phyloP scores from a whole-genome alignment of 1,140 invertebrate species.

The Drosophila ananassae region DNA sequence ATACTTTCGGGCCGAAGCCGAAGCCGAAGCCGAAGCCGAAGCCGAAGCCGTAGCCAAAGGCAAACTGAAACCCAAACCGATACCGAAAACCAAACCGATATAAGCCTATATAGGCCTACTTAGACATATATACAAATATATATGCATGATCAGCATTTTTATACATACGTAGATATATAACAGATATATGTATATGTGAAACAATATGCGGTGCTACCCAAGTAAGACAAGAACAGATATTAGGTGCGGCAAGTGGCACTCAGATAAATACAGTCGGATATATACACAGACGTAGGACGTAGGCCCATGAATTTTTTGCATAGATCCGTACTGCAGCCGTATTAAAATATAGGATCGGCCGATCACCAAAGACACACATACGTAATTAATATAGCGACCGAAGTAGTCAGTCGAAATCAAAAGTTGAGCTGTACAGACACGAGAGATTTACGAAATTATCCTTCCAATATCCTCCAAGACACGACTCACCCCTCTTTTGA shows the following conservation, averaged over 20 bases:
- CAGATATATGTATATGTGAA: constrained; percentile 41
- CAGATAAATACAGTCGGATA: constrained; percentile 12
- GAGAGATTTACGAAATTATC: constrained; percentile 39
- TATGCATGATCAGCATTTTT: constrained; percentile 57
- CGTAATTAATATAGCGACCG: constrained; percentile 62
- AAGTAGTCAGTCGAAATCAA: constrained; percentile 9
- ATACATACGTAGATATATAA: constrained; percentile 36
- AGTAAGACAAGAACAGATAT: constrained; percentile 36
- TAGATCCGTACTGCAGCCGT: constrained; percentile 33
- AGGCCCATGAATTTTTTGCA: constrained; percentile 67
- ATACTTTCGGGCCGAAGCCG: constrained; percentile 13
- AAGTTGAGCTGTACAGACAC: constrained; percentile 47
- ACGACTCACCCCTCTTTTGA: constrained; percentile 42
- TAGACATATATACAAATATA: constrained; percentile 7
- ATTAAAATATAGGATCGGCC: neutral
- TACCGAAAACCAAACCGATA: constrained; percentile 1
- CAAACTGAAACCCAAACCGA: neutral
- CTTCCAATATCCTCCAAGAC: constrained; percentile 39
- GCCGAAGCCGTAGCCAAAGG: no score
- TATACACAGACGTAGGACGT: constrained; percentile 33
- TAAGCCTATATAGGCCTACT: constrained; percentile 5
- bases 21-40: no score
- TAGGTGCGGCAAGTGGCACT: neutral
- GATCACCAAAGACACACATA: constrained; percentile 54
- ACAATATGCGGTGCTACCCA: constrained; percentile 74